Base-by-base conservation (phyloP, 2,888 invertebrate genomes). In the Hypomecis atomaria region DNA sequence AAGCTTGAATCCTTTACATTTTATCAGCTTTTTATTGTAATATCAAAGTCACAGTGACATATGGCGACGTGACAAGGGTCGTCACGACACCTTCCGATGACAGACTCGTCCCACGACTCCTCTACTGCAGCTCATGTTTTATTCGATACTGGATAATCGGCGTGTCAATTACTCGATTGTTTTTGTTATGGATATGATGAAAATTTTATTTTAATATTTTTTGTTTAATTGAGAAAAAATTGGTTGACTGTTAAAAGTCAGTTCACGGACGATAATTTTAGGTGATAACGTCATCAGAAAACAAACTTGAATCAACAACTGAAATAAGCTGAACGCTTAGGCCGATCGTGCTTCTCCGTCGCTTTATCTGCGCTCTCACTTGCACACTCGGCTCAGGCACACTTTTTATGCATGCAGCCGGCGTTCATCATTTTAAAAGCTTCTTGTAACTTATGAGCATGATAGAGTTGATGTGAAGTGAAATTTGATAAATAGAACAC, bases 11-110 rank as follows among this genome's bases (percentile, higher is more conserved):
- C 5, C 5, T 40, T 5, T 40, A 40, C 40, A 40, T 40, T 4
- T 40, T 4, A 40, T 40, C 33, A 47, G 8, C 23, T 8, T 11
- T 47, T 47, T 47, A 40, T 11, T 40, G 34, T 6, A 37, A 34
- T 40, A 48, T 56, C 55, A 62, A 65, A 49, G 56, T 59, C 47
- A 71, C 37, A 23, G 40, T 59, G 70, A 70, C 62, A 73, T 72
- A 69, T 71, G 64, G 53, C 53, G 55, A 65, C 65, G 59, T 77
- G 76, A 79, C 67, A 77, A 72, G 78, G 77, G 77, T 79, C 57
- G 38, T 8, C 5, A 36, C 52, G 56, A 59, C 54, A 63, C 38
- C 36, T 47, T 11, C 36, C 38, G 50, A 60, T 75, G 74, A 75
- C 59, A 76, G 66, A 64, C 55, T 45, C 67, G 42, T 50, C 59